Conservation (phyloP, 30 jellyfish, hydroid and myxozoan genomes). For the Sanderia malayensis region DNA sequence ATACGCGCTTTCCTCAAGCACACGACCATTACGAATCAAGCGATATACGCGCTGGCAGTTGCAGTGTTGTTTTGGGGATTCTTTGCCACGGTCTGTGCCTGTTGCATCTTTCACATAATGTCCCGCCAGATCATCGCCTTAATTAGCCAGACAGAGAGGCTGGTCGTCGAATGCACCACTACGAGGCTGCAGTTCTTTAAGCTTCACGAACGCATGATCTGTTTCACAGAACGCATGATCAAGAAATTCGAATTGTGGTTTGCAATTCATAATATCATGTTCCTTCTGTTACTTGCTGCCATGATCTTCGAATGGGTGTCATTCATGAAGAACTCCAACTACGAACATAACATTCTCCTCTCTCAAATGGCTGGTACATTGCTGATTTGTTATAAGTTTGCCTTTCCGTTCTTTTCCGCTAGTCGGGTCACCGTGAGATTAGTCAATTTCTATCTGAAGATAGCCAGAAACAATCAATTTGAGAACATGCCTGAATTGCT, state of each 20-base stretch:
- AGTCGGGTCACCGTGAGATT: slow-evolving; percentile 54
- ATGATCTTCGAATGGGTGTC: slow-evolving; percentile 40
- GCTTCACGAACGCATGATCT: slow-evolving; percentile 1
- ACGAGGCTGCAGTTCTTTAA: slow-evolving; percentile 22
- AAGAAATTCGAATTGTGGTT: slow-evolving; percentile 38
- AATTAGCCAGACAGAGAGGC: slow-evolving; percentile 15
- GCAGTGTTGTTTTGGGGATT: slow-evolving; percentile 49
- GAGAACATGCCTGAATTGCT: slow-evolving; percentile 50
- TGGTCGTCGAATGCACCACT: background rate
- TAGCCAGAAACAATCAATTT: slow-evolving; percentile 36
- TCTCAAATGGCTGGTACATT: slow-evolving; percentile 12
- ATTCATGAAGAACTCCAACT: background rate
- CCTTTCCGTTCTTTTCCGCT: slow-evolving; percentile 56
- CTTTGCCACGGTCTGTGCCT: slow-evolving; percentile 57
- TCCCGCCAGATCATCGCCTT: slow-evolving; percentile 22
- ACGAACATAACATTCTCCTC: background rate
- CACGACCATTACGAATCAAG: background rate
- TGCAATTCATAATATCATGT: slow-evolving; percentile 30
- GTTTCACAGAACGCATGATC: slow-evolving; percentile 10
- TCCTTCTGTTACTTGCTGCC: slow-evolving; percentile 39
- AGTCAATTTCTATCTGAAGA: slow-evolving; percentile 16
- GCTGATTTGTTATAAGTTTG: slow-evolving; percentile 54
- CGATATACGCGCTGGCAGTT: slow-evolving; percentile 15
- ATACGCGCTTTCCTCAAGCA: slow-evolving; percentile 7
- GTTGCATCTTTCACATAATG: slow-evolving; percentile 52